Conservation (phyloP, 2,888 invertebrate genomes). For the Aquatica leii region DNA sequence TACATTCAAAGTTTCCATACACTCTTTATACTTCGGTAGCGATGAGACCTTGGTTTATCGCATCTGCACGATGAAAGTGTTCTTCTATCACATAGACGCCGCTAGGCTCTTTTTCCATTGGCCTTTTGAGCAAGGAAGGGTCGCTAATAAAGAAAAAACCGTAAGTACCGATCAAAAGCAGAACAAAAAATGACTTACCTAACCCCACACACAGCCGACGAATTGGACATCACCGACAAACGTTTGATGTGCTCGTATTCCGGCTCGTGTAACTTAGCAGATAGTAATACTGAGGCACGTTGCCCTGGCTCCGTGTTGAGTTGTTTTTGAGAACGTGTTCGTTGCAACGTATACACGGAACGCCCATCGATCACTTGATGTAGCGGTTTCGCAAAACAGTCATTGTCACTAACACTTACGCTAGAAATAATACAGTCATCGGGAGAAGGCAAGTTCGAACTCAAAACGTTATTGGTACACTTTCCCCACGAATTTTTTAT, state of each 20-base stretch:
- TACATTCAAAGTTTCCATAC: slow-evolving; percentile 41
- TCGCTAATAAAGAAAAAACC: slow-evolving; percentile 65
- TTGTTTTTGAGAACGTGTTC: slow-evolving; percentile 79
- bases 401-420: slow-evolving; percentile 63
- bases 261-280: slow-evolving; percentile 63
- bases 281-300: slow-evolving; percentile 51
- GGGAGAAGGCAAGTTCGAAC: slow-evolving; percentile 64
- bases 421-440: slow-evolving; percentile 63
- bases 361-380: slow-evolving; percentile 59
- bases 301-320: slow-evolving; percentile 81
- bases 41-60: slow-evolving; percentile 65
- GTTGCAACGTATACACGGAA: slow-evolving; percentile 71
- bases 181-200: slow-evolving; percentile 50
- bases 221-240: slow-evolving; percentile 62
- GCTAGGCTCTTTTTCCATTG: slow-evolving; percentile 66
- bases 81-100: slow-evolving; percentile 79
- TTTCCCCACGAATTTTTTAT: slow-evolving; percentile 91
- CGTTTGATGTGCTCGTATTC: slow-evolving; percentile 62
- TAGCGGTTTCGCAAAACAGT: slow-evolving; percentile 63
- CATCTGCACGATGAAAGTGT: slow-evolving; percentile 73
- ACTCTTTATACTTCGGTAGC: slow-evolving; percentile 76
- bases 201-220: slow-evolving; percentile 58
- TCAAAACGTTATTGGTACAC: slow-evolving; percentile 76
- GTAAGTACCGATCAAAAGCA: background rate
- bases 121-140: slow-evolving; percentile 75